Conservation (phyloP, 2,797 vertebrate genomes). For the Apogon talboti region DNA sequence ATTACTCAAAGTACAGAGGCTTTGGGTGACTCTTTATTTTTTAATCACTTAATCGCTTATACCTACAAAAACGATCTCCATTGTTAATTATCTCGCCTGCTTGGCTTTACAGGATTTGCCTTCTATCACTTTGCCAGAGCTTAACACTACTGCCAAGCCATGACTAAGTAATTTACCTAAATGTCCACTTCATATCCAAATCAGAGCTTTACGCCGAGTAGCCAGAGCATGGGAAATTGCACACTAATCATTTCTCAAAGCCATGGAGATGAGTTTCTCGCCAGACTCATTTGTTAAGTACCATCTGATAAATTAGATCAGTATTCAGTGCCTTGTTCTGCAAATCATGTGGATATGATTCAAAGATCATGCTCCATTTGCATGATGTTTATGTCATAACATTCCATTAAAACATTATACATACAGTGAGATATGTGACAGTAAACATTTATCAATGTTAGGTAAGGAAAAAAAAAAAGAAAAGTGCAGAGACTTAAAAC, state of each 20-base stretch:
- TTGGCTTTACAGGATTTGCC: conserved; percentile 10
- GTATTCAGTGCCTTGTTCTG: conserved; percentile 21
- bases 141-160: conserved; percentile 30
- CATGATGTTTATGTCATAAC: conserved; percentile 12
- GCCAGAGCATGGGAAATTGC: conserved; percentile 20
- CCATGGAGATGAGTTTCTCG: conserved; percentile 16
- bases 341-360: conserved; percentile 39
- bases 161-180: conserved; percentile 50
- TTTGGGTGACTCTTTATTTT: background rate
- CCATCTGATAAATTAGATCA: conserved; percentile 47
- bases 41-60: background rate
- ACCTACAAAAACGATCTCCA: background rate
- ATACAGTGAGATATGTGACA: background rate
- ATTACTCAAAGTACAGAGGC: background rate
- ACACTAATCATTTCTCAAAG: conserved; percentile 45
- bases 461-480: too few species aligned
- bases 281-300: conserved; percentile 62
- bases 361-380: conserved; percentile 12
- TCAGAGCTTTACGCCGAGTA: conserved; percentile 16
- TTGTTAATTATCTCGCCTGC: conserved; percentile 4
- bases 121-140: conserved; percentile 7
- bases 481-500: background rate
- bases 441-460: background rate
- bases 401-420: conserved; percentile 5
- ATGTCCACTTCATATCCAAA: conserved; percentile 38